Percentiles rank a stretch among this genome's conserved stretches.
These are phyloP conservation scores for Caloenas nicobarica DNA, from an alignment of 2,113 vertebrate genomes.

Conservation along the genomic window DNA sequence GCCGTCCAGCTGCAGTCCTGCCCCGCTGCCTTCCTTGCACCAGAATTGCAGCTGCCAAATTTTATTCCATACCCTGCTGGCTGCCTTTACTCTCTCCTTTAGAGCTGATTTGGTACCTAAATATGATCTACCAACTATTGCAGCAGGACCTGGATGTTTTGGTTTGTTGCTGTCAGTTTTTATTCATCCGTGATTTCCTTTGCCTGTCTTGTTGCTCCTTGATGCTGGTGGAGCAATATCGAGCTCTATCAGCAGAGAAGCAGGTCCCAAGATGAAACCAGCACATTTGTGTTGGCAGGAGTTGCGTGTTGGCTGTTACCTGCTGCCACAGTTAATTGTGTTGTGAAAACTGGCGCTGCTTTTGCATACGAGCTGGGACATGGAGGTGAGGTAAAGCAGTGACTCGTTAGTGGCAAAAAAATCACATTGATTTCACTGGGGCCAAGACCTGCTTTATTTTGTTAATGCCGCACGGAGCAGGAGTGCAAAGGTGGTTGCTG, in stretches of 20 bases:
- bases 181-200: neutral
- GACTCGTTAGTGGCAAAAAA: neutral
- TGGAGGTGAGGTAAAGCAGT: neutral
- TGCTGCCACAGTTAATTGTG: conserved; percentile 28
- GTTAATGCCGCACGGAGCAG: accelerated
- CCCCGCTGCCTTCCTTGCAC: neutral
- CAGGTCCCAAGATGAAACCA: neutral
- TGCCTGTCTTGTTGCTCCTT: neutral
- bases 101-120: neutral
- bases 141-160: neutral
- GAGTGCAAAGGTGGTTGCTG: neutral
- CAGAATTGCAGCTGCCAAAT: neutral
- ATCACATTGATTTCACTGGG: neutral
- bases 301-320: conserved; percentile 22
- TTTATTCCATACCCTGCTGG: neutral
- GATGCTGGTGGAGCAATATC: neutral
- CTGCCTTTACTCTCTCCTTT: neutral
- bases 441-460: neutral
- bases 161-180: neutral
- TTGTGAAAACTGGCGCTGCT: neutral
- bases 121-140: neutral
- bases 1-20: accelerated
- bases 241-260: neutral
- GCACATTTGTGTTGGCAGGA: conserved; percentile 37
- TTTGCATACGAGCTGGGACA: neutral